phyloP scores from a whole-genome alignment of 2,888 invertebrate species.

The Melanostoma scalare region DNA sequence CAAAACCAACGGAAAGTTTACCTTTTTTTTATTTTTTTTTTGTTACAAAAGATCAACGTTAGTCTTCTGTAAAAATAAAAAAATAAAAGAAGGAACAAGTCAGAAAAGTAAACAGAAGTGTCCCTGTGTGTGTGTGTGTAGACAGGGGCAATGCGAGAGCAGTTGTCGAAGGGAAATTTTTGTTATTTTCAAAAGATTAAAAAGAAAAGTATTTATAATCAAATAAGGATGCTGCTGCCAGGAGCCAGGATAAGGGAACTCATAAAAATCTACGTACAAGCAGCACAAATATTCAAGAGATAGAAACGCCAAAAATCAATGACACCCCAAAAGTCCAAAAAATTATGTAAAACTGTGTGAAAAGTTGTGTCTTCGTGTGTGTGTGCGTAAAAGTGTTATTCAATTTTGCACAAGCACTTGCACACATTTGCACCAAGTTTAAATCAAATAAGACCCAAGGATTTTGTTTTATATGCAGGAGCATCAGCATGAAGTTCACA shows the following conservation, averaged over 20 bases:
- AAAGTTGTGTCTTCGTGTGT: too few species aligned
- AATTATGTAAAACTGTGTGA: too few species aligned
- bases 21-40: background rate
- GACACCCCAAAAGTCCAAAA: background rate
- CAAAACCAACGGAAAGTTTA: background rate
- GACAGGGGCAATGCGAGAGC: too few species aligned
- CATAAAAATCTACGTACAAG: too few species aligned
- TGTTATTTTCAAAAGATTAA: too few species aligned
- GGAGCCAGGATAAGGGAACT: too few species aligned
- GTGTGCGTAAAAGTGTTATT: conserved; percentile 4
- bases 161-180: too few species aligned
- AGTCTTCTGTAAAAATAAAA: conserved; percentile 7
- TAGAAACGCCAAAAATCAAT: conserved; percentile 19
- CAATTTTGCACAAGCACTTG: background rate
- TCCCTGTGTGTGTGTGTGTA: too few species aligned
- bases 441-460: conserved; percentile 3
- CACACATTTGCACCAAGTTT: background rate
- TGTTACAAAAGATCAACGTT: conserved; percentile 8
- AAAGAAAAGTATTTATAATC: too few species aligned
- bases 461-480: conserved; percentile 25
- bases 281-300: background rate
- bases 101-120: too few species aligned
- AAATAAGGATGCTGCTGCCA: too few species aligned
- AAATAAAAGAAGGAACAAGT: background rate
- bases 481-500: conserved; percentile 32